A percentile compares a stretch with the other conserved stretches of the same genome.
Evolutionary conservation across 2,888 invertebrate species (phyloP).

Genomic region (Acanthosoma haemorrhoidale): DNA sequence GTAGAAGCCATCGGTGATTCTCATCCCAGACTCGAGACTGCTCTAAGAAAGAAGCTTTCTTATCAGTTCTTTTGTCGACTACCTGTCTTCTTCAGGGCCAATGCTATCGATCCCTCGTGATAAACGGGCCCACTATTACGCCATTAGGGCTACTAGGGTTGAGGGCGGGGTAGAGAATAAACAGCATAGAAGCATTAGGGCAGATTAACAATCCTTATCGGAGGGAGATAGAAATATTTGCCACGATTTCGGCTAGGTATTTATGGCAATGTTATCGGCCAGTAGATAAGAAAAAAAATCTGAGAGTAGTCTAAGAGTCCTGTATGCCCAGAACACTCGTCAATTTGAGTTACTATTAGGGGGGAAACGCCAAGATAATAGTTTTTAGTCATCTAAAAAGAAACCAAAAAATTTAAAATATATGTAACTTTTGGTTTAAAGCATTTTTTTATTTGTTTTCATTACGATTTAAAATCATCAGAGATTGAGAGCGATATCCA

Average conservation of each 20-base stretch:
- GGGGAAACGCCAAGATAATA: no score
- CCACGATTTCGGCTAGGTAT: not conserved
- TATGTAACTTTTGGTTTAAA: no score
- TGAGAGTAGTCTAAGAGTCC: no score
- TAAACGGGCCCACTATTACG: not conserved
- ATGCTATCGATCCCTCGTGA: not conserved
- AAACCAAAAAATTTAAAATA: no score
- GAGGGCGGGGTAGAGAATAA: not conserved
- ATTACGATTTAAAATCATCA: no score
- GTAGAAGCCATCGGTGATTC: no score
- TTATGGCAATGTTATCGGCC: not conserved
- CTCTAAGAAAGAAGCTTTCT: not conserved
- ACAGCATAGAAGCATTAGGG: not conserved
- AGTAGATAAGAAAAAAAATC: not conserved
- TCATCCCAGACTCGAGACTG: no score
- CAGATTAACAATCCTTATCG: not conserved
- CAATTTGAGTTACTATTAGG: no score
- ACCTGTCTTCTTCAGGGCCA: slow-evolving; percentile 1
- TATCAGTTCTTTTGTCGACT: not conserved
- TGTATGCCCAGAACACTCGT: no score
- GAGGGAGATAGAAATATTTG: not conserved
- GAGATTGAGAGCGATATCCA: no score
- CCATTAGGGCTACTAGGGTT: not conserved
- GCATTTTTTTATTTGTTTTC: no score
- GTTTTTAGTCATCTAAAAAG: no score